phyloP scores from a whole-genome alignment of 1,140 invertebrate species.

The Nymphalis io region DNA sequence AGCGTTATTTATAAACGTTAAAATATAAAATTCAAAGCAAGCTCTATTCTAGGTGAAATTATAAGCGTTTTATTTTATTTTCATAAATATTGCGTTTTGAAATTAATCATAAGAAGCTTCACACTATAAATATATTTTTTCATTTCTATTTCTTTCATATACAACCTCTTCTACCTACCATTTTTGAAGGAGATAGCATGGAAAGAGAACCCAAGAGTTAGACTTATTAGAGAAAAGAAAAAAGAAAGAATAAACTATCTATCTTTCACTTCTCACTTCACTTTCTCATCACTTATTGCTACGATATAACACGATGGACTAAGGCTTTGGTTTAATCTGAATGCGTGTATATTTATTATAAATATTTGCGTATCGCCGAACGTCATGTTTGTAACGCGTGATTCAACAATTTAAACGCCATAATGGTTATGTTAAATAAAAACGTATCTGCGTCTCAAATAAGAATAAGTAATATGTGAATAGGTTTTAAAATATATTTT shows the following conservation, averaged over 20 bases:
- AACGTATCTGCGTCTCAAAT: neutral
- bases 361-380: conserved; percentile 6
- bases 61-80: conserved; percentile 12
- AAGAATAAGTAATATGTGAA: neutral
- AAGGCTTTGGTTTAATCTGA: conserved; percentile 31
- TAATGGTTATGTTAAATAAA: neutral
- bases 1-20: neutral
- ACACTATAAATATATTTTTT: conserved; percentile 37
- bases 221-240: conserved; percentile 28
- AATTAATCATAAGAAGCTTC: conserved; percentile 28
- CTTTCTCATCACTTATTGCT: conserved; percentile 31
- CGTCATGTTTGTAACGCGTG: conserved; percentile 30
- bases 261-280: conserved; percentile 27
- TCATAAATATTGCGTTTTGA: conserved; percentile 19
- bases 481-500: neutral
- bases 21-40: conserved; percentile 22
- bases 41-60: conserved; percentile 27
- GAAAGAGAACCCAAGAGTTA: conserved; percentile 77
- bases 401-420: neutral
- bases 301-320: conserved; percentile 25
- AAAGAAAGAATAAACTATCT: conserved; percentile 29
- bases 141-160: conserved; percentile 67
- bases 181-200: conserved; percentile 78
- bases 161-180: conserved; percentile 81
- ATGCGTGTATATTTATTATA: conserved; percentile 27